Evolutionary conservation across 2,113 vertebrate species (phyloP).

Genomic region (Gallinago media): DNA sequence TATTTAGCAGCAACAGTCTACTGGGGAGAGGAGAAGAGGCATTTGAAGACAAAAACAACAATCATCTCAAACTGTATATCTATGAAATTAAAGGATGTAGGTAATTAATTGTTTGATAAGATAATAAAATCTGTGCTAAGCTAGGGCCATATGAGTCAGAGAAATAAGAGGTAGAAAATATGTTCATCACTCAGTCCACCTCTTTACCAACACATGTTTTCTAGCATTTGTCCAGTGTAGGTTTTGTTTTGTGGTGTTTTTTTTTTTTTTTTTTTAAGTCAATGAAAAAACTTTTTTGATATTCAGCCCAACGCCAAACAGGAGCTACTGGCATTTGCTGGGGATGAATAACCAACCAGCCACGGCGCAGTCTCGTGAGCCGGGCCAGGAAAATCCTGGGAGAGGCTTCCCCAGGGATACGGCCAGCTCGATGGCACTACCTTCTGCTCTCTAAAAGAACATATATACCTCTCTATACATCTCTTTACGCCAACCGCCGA

Average conservation of each 20-base stretch:
- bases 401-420: slow-evolving; percentile 32
- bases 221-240: slow-evolving; percentile 65
- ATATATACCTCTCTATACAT: neutral
- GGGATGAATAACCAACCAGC: slow-evolving; percentile 37
- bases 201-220: slow-evolving; percentile 55
- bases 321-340: slow-evolving; percentile 47
- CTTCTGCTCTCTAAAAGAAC: slow-evolving; percentile 6
- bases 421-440: neutral
- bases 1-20: slow-evolving; percentile 39
- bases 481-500: neutral
- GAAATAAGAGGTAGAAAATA: slow-evolving; percentile 32
- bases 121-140: slow-evolving; percentile 40
- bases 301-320: slow-evolving; percentile 58
- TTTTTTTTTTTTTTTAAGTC: neutral
- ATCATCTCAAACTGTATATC: slow-evolving; percentile 8
- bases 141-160: slow-evolving; percentile 50
- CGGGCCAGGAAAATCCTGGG: slow-evolving; percentile 31
- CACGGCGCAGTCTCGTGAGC: neutral
- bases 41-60: slow-evolving; percentile 27
- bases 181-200: slow-evolving; percentile 42
- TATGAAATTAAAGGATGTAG: slow-evolving; percentile 42
- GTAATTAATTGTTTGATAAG: slow-evolving; percentile 63
- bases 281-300: slow-evolving; percentile 62
- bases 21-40: slow-evolving; percentile 42
- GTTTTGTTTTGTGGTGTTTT: slow-evolving; percentile 18